Percentiles rank a stretch among this genome's conserved stretches.
phyloP scores from a whole-genome alignment of 2,888 invertebrate genomes.

The Synergus gifuensis region DNA sequence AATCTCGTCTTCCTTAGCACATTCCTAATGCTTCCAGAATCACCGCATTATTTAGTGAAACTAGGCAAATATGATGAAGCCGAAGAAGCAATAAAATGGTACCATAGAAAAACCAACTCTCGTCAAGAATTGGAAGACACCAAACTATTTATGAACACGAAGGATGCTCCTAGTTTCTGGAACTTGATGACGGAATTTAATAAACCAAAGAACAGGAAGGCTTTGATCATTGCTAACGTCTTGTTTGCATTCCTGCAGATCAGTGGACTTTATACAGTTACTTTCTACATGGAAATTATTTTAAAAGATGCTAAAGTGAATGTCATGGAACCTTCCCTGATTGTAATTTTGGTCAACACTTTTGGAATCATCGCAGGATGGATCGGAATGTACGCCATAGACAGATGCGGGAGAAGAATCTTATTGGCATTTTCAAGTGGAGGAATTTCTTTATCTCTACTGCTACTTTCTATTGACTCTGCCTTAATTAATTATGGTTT shows the following conservation, averaged over 20 bases:
- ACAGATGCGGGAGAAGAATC: slow-evolving; percentile 68
- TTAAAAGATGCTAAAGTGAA: slow-evolving; percentile 61
- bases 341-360: slow-evolving; percentile 67
- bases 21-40: slow-evolving; percentile 67
- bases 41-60: slow-evolving; percentile 66
- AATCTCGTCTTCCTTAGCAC: slow-evolving; percentile 59
- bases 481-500: slow-evolving; percentile 59
- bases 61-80: slow-evolving; percentile 60
- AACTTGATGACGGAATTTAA: slow-evolving; percentile 50
- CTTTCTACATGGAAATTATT: slow-evolving; percentile 72
- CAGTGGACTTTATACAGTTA: slow-evolving; percentile 66
- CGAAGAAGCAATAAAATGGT: slow-evolving; percentile 64
- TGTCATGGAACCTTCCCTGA: slow-evolving; percentile 60
- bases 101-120: slow-evolving; percentile 63
- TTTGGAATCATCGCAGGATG: slow-evolving; percentile 62
- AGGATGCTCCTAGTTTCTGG: slow-evolving; percentile 48
- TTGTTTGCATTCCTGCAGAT: slow-evolving; percentile 68
- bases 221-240: slow-evolving; percentile 60
- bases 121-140: slow-evolving; percentile 61
- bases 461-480: slow-evolving; percentile 61
- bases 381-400: slow-evolving; percentile 65
- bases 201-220: slow-evolving; percentile 56
- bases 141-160: slow-evolving; percentile 61
- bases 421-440: slow-evolving; percentile 65
- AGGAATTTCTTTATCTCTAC: slow-evolving; percentile 60